A percentile compares a stretch with the other conserved stretches of the same genome.
Conservation (phyloP, 2,113 vertebrate genomes). For the Eubucco bourcierii region DNA sequence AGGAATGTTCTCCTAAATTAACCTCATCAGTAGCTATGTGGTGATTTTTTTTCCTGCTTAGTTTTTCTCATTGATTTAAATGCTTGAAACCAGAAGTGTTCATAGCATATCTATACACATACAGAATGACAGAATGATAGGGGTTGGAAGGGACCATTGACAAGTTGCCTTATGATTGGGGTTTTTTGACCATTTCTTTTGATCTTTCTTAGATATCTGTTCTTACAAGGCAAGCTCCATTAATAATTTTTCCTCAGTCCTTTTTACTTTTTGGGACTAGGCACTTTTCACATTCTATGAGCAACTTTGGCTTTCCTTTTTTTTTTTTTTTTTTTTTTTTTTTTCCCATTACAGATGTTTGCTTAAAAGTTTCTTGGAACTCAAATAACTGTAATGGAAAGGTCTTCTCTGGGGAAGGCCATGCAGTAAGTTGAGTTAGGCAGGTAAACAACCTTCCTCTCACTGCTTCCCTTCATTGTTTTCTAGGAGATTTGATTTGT, state of each 20-base stretch:
- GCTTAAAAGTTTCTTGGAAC: neutral
- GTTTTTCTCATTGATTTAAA: neutral
- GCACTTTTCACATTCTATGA: neutral
- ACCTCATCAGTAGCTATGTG: accelerated
- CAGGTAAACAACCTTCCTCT: neutral
- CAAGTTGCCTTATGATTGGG: neutral
- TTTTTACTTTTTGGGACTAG: neutral
- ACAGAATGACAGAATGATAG: no score
- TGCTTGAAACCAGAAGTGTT: neutral
- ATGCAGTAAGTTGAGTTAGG: neutral
- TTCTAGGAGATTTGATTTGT: neutral
- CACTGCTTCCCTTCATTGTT: neutral
- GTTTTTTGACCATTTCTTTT: neutral
- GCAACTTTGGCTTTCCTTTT: neutral
- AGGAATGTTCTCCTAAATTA: neutral
- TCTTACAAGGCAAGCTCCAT: neutral
- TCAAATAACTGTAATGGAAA: neutral
- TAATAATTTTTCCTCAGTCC: neutral
- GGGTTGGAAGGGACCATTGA: no score
- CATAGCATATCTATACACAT: neutral
- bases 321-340: neutral
- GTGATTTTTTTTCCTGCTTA: no score
- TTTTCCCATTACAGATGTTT: accelerated
- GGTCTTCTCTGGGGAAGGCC: neutral
- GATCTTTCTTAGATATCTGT: neutral